Evolutionary conservation across 2,113 vertebrate genomes (phyloP), one percentile per base, ranked within the genome.

Genomic region (Oreochromis spilurus): DNA sequence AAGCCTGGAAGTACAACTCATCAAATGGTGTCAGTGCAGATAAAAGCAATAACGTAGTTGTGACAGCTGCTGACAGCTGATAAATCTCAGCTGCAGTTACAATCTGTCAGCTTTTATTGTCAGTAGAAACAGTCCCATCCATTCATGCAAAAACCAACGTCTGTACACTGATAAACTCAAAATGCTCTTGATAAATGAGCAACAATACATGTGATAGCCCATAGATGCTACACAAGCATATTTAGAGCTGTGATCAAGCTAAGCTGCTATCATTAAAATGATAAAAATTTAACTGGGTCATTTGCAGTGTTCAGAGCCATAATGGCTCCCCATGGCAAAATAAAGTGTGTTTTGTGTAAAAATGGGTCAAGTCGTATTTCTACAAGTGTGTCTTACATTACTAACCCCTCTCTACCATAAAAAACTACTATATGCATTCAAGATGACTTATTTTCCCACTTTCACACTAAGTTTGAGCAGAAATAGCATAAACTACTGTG

Each of bases 41-140:
- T 89, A 90, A 87, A 85, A 52, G 26, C 34, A 24, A 24, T 60
- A 70, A 80, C 38, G 54, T 53, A 79, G 52, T 29, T 50, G 54
- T 45, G 81, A 79, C 52, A 77, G 48, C 67, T 14, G 62, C 6
- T 53, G 29, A 50, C 24, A 79, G 67, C 17, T 75, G 92, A 91
- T 89, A 84, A 78, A 60, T 57, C 48, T 55, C 45, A 31, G n/a
- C 34, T 31, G 62, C 38, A 3, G 60, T 26, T n/a, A 78, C 84
- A 87, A 84, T 93, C 84, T 84, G 83, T 24, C 43, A 67, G 9
- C 9, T 65, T 83, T 86, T 48, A 19, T 21, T 57, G 29, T 80
- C 62, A 79, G 82, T 62, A 90, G 91, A 89, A 85, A 91, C 87
- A 86, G 87, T 92, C 36, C 54, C 50, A 24, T 34, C 45, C 43